Conservation (phyloP, 2,797 vertebrate genomes). For the Sylvilagus floridanus region DNA sequence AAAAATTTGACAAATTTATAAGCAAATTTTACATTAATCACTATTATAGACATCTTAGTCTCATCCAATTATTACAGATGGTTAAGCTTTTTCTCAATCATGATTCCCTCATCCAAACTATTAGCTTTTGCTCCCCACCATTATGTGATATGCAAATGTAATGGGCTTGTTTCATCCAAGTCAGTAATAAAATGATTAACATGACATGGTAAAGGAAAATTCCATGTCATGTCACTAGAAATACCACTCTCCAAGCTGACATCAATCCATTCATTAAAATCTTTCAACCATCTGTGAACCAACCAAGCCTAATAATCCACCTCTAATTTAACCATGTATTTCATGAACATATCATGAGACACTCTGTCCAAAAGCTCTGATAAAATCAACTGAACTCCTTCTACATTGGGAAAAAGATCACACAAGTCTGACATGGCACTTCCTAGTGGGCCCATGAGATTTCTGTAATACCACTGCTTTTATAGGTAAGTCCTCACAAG, state of each 20-base stretch:
- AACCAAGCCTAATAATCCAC: neutral
- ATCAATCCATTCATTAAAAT: slow-evolving; percentile 21
- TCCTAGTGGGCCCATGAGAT: neutral
- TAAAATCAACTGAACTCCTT: slow-evolving; percentile 33
- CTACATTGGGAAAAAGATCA: neutral
- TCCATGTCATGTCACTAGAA: neutral
- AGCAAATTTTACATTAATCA: neutral
- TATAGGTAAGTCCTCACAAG: neutral
- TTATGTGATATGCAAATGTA: slow-evolving; percentile 37
- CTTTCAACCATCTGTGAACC: neutral
- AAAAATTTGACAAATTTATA: neutral
- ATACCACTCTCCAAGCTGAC: slow-evolving; percentile 36
- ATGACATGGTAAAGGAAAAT: neutral
- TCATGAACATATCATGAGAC: slow-evolving; percentile 4
- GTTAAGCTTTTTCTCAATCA: slow-evolving; percentile 16
- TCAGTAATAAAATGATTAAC: slow-evolving; percentile 45
- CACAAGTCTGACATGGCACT: neutral
- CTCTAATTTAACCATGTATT: neutral
- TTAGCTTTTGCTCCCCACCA: slow-evolving; percentile 10
- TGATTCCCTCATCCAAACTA: slow-evolving; percentile 27
- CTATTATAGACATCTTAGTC: slow-evolving; percentile 5
- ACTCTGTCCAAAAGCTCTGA: neutral
- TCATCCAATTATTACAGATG: slow-evolving; percentile 19
- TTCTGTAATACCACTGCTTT: neutral
- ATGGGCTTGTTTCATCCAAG: slow-evolving; percentile 15